Base-by-base conservation (phyloP, 1,140 invertebrate species). In the Leptinotarsa defecta region DNA sequence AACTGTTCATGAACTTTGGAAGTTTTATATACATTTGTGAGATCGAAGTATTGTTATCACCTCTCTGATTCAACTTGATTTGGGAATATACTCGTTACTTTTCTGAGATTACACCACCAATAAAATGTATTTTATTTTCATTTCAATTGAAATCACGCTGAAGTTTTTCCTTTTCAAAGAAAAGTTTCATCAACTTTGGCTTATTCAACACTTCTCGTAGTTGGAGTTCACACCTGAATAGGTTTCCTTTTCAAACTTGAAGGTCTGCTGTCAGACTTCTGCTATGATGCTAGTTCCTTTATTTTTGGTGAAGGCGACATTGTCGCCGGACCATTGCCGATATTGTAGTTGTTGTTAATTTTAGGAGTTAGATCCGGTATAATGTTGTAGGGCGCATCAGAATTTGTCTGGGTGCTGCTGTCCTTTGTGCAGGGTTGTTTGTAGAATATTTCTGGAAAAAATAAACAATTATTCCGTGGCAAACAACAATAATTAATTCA, bases 241-340 rank as follows among this genome's bases (percentile, higher is more conserved):
- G 83, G 83, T 77, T 83, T 82, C 71, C 83, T 74, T 73, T 84
- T 84, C 63, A 84, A 74, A 80, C 84, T 85, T 65, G 83, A 83
- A 67, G 84, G 74, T 72, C 83, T 76, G 43, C 78, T 79, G n/a
- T 78, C 76, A 19, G 79, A 74, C n/a, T 57, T 57, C 73, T 85
- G 84, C 84, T 86, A 86, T 85, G 84, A 84, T 3, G 81, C 27
- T 13, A 81, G 73, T 61, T 83, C 81, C 48, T 84, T 85, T 5
- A 84, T 81, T 74, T 82, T 82, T 13, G 76, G 27, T n/a, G 77
- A 67, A 5, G 77, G 73, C 43, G 77, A 48, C 1, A 79, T 63
- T 43, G 75, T 74, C 71, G 81, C 74, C 11, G 82, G 81, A 48
- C 84, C 84, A 43, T 85, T 85, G 5, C 81, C 82, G 13, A 85